A percentile compares a stretch with the other conserved stretches of the same genome.
Conservation (phyloP, 2,113 vertebrate species). For the Cnemophilus loriae region DNA sequence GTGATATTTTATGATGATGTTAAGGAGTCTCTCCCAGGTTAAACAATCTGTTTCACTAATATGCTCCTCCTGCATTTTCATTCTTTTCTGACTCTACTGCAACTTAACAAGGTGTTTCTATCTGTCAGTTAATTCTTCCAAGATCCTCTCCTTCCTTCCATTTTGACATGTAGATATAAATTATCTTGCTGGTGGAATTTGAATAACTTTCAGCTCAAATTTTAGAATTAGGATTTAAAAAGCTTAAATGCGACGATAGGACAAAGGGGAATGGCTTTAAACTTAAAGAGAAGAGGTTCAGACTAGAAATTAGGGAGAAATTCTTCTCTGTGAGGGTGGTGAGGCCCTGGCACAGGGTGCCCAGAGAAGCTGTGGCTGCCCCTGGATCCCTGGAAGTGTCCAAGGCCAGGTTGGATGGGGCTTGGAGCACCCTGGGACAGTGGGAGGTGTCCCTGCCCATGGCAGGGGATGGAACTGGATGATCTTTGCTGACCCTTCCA, state of each 20-base stretch:
- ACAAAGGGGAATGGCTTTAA: neutral
- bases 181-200: neutral
- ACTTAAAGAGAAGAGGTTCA: neutral
- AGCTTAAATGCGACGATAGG: accelerated
- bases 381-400: neutral
- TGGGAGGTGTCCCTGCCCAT: neutral
- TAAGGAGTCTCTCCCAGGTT: neutral
- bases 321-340: accelerated
- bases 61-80: neutral
- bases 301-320: neutral
- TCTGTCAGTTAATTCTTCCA: neutral
- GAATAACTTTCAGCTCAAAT: neutral
- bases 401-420: accelerated
- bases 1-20: neutral
- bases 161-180: neutral
- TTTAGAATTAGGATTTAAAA: neutral
- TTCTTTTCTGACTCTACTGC: neutral
- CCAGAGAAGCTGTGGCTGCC: neutral
- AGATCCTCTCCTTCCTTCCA: neutral
- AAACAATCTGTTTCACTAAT: neutral
- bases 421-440: accelerated
- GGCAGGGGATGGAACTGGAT: accelerated
- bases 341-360: accelerated
- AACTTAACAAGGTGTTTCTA: neutral
- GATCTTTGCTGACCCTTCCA: neutral